Base-by-base conservation (phyloP, 2,113 vertebrate species). In the Apaloderma vittatum region DNA sequence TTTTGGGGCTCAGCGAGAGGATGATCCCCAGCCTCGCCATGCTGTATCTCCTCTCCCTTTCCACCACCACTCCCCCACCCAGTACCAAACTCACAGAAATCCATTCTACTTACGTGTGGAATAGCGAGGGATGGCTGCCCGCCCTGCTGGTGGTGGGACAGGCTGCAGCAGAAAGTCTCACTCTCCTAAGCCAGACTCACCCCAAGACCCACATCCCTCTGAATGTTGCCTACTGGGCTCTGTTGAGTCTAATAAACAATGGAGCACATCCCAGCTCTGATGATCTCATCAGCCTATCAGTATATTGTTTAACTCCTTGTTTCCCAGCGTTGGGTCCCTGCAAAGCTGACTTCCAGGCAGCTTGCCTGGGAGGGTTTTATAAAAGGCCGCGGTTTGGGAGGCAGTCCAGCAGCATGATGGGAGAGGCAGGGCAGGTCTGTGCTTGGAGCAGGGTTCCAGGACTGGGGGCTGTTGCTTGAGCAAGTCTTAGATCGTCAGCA, bases 221-320 rank as follows among this genome's bases (percentile, higher is more conserved):
- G 81, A 76, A 88, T 95, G 84, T 40, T 92, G 83, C 23, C 96
- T 84, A 15, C 84, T 26, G 68, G 76, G 55, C 85, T 95, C 90
- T 49, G 78, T 30, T 24, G 93, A 94, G 68, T 40, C 95, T 97
- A 27, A 96, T 93, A 91, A 97, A 92, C 90, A 89, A 48, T 36
- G 70, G 93, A 97, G 88, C 67, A 1, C 88, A 88, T 93, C 86
- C 89, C 94, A 66, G 97, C 97, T 52, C 94, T 36, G 96, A 97
- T 97, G 97, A 97, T 74, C 97, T 97, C 97, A 97, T 88, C 93
- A 88, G 81, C 45, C 61, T 32, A 94, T 93, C 93, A 71, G 90
- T 46, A 23, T 92, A 36, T 79, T 17, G 65, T 79, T 97, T 90
- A 96, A 97, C 97, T 86, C 96, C 87, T 96, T 94, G 75, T 27